Evolutionary conservation across 2,888 invertebrate genomes (phyloP).

Genomic region (Flexamia atlantica): DNA sequence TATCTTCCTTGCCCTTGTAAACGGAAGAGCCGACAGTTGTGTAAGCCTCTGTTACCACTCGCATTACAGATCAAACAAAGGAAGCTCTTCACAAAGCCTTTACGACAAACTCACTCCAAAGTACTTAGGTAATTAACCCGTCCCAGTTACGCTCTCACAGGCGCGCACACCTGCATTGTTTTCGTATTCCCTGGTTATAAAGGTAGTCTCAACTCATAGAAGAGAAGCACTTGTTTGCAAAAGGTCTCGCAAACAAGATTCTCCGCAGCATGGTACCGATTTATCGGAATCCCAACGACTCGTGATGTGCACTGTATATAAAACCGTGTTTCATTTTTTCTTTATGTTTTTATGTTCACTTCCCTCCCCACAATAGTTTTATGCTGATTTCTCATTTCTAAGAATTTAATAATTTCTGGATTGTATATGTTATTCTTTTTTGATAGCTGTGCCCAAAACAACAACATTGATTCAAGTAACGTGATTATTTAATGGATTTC

Average conservation of each 20-base stretch:
- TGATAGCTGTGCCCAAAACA: too few species aligned
- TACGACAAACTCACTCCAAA: slow-evolving; percentile 51
- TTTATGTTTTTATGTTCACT: too few species aligned
- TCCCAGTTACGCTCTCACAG: slow-evolving; percentile 8
- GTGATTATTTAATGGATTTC: too few species aligned
- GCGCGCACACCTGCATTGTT: slow-evolving; percentile 31
- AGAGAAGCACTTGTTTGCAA: slow-evolving; percentile 15
- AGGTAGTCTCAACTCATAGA: background rate
- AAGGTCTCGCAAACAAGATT: background rate
- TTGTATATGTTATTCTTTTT: too few species aligned
- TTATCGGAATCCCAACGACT: background rate
- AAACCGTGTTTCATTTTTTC: too few species aligned
- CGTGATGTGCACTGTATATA: too few species aligned
- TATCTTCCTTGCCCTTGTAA: background rate
- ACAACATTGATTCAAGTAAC: too few species aligned
- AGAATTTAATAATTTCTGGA: too few species aligned
- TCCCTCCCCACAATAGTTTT: too few species aligned
- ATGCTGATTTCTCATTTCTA: too few species aligned
- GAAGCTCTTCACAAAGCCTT: slow-evolving; percentile 39
- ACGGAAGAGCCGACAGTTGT: background rate
- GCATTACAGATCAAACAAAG: slow-evolving; percentile 44
- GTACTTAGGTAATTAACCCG: slow-evolving; percentile 47
- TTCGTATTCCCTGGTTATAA: slow-evolving; percentile 41
- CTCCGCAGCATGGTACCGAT: background rate
- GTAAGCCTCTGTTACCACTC: background rate